A percentile compares a stretch with the other conserved stretches of the same genome.
phyloP scores from a whole-genome alignment of 37 sponge, comb jelly and placozoan genomes.

The Corticium candelabrum region DNA sequence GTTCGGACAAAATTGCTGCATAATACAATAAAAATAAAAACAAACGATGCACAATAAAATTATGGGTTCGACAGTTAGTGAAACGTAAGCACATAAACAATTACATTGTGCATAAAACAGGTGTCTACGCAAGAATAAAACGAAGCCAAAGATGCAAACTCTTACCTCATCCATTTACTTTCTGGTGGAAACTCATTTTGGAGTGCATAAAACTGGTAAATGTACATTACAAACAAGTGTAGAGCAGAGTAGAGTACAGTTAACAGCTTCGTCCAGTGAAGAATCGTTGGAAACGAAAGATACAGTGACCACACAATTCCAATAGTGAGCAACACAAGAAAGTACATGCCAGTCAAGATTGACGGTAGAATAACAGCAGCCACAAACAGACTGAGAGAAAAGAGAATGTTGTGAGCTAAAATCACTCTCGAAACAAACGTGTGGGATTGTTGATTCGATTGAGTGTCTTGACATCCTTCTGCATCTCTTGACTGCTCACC shows the following conservation, averaged over 20 bases:
- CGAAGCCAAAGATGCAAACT: background rate
- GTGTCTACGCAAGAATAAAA: too few species aligned
- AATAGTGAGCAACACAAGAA: constrained; percentile 27
- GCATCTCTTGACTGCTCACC: background rate
- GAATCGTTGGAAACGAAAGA: background rate
- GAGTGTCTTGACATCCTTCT: background rate
- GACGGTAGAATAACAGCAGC: constrained; percentile 42
- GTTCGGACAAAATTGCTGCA: too few species aligned
- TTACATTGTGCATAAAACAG: too few species aligned
- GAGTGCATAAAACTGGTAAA: constrained; percentile 59
- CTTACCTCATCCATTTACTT: background rate
- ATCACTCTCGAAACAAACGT: background rate
- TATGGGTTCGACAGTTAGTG: too few species aligned
- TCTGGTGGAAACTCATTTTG: background rate
- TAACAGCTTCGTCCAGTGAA: constrained; percentile 13
- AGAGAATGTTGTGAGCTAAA: background rate
- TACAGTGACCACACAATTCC: constrained; percentile 38
- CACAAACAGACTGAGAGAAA: constrained; percentile 9
- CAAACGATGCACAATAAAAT: too few species aligned
- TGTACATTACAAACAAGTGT: constrained; percentile 54
- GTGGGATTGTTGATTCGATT: background rate
- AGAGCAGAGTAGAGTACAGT: constrained; percentile 30
- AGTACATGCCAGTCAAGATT: constrained; percentile 35
- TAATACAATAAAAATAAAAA: too few species aligned
- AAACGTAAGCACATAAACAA: too few species aligned